phyloP scores from a whole-genome alignment of 35 echinoderm and acorn worm genomes.

The Heliocidaris tuberculata region DNA sequence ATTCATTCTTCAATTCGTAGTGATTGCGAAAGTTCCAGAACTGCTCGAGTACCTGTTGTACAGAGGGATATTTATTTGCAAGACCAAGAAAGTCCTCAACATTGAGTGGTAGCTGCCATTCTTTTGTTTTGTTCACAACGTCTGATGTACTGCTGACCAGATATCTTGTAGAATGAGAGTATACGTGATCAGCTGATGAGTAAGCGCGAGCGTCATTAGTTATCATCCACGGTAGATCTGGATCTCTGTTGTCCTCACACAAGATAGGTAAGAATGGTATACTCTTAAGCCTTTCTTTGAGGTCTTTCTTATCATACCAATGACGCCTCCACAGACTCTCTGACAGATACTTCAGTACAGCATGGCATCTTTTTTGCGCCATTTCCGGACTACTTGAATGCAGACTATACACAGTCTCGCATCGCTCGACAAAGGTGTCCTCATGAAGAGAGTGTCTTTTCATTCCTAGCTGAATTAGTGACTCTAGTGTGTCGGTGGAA shows the following conservation, averaged over 20 bases:
- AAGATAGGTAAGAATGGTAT: conserved; percentile 1
- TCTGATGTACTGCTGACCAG: neutral
- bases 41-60: neutral
- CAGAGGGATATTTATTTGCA: neutral
- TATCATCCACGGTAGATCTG: neutral
- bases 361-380: neutral
- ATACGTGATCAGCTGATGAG: neutral
- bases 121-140: neutral
- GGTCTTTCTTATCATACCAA: neutral
- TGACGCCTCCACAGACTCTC: neutral
- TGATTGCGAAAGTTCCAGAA: neutral
- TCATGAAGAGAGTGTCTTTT: neutral
- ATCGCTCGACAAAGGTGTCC: neutral
- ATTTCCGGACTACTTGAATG: neutral
- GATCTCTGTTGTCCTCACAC: neutral
- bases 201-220: neutral
- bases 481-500: neutral
- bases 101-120: neutral
- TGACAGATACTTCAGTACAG: conserved; percentile 25
- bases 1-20: neutral
- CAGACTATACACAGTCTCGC: neutral
- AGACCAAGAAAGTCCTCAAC: conserved; percentile 16
- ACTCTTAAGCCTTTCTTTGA: neutral
- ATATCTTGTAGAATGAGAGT: neutral
- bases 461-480: conserved; percentile 60